Evolutionary conservation across 2,797 vertebrate genomes (phyloP).

Genomic region (Notolepis coatsorum): DNA sequence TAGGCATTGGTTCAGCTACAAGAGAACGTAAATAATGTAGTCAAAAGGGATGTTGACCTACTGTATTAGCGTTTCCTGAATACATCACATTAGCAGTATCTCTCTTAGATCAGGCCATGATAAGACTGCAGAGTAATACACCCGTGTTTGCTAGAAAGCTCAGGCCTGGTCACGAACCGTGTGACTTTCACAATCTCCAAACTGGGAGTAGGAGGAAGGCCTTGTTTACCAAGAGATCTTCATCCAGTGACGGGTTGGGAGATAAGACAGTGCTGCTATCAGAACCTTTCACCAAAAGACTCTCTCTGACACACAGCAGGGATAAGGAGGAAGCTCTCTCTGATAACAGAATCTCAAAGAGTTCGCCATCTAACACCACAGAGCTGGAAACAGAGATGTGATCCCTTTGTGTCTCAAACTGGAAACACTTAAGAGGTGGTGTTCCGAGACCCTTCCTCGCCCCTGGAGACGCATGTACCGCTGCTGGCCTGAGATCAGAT

Average conservation of each 20-base stretch:
- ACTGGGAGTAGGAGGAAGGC: slow-evolving; percentile 43
- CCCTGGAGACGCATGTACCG: too few species aligned
- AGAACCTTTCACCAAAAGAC: slow-evolving; percentile 31
- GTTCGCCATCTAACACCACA: slow-evolving; percentile 55
- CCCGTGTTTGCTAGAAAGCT: slow-evolving; percentile 51
- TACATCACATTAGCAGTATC: slow-evolving; percentile 69
- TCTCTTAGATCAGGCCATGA: slow-evolving; percentile 55
- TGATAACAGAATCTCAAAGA: slow-evolving; percentile 38
- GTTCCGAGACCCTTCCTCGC: too few species aligned
- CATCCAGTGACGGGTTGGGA: slow-evolving; percentile 46
- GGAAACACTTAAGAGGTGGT: too few species aligned
- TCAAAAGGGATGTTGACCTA: slow-evolving; percentile 69
- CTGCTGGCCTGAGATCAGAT: too few species aligned
- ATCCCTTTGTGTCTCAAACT: too few species aligned
- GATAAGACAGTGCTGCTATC: slow-evolving; percentile 43
- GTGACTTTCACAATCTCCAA: slow-evolving; percentile 40
- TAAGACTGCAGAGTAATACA: slow-evolving; percentile 42
- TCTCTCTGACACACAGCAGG: slow-evolving; percentile 30
- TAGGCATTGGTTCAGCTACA: too few species aligned
- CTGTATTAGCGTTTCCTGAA: slow-evolving; percentile 69
- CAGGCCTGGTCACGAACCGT: slow-evolving; percentile 35
- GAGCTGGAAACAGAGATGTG: slow-evolving; percentile 37
- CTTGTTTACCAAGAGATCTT: slow-evolving; percentile 55
- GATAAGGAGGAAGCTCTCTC: slow-evolving; percentile 42
- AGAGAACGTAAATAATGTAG: slow-evolving; percentile 64